Base-by-base conservation (phyloP, 1,140 invertebrate genomes). In the Lepidotrigona ventralis region DNA sequence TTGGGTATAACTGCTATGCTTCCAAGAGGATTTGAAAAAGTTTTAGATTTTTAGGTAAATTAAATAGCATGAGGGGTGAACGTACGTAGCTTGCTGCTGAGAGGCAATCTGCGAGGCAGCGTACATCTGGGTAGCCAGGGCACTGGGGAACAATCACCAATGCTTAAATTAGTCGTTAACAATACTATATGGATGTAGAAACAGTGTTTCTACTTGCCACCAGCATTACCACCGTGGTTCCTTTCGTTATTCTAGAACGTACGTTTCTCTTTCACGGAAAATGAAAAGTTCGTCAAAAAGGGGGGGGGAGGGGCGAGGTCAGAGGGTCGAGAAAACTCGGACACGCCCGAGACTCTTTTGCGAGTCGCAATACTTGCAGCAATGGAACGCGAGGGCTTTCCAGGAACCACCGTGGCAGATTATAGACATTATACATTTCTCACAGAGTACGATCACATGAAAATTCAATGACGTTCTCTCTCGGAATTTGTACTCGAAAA, bases 61-160 rank as follows among this genome's bases (percentile, higher is more conserved):
- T 93, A 92, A 92, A 89, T 93, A 93, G 92, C 92, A 91, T 92
- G 85, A 92, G 91, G 92, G 91, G 89, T 94, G 89, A 95, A 98
- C 97, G 96, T 98, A 98, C 97, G 97, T 98, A 95, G 97, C 96
- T 96, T 97, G 96, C 95, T 97, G 96, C 95, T 97, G 97, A 95
- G 97, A 97, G 95, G 97, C 96, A 95, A 97, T 97, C 95, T 97
- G 97, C 95, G 97, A 96, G 95, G 97, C 97, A 95, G 97, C 97
- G 96, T 97, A 97, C 97, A 98, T 97, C 97, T 98, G 97, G 96
- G 97, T 97, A 97, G 97, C 97, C 97, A 98, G 97, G 97, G 97
- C 97, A 98, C 97, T 98, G 97, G 96, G 96, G 95, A 97, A 94
- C 92, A 94, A 94, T 94, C 94, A 94, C 93, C 94, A 94, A 94